Conservation (phyloP, 2,888 invertebrate genomes). For the Eudasyphora cyanicolor region DNA sequence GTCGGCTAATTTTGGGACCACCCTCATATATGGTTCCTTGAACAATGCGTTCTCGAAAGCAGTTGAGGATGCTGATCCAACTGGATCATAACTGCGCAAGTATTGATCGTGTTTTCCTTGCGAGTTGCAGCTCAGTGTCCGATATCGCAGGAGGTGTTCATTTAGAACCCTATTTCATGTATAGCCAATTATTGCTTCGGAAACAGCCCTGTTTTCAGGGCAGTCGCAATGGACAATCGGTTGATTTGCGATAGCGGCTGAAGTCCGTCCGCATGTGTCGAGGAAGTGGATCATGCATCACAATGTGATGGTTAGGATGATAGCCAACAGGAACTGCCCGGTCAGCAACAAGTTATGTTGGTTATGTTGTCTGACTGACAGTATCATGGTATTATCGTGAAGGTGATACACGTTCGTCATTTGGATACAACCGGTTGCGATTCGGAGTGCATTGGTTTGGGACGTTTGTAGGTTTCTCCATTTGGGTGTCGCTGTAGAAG, state of each 20-base stretch:
- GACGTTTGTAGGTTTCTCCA: background rate
- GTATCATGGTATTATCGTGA: too few relatives aligned
- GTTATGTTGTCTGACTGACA: too few relatives aligned
- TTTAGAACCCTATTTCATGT: background rate
- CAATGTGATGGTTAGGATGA: background rate
- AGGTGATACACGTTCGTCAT: too few relatives aligned
- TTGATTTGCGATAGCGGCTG: background rate
- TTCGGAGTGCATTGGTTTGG: background rate
- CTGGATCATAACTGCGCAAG: too few relatives aligned
- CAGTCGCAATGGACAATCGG: background rate
- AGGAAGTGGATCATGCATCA: background rate
- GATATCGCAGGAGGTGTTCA: background rate
- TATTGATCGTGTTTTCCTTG: too few relatives aligned
- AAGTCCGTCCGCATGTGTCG: background rate
- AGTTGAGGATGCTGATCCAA: too few relatives aligned
- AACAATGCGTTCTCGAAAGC: too few relatives aligned
- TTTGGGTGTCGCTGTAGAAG: background rate
- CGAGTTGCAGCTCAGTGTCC: conserved; percentile 13
- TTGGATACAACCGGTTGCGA: background rate
- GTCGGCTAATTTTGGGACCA: too few relatives aligned
- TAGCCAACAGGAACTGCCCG: too few relatives aligned
- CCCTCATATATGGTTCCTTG: too few relatives aligned
- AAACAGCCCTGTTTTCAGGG: background rate
- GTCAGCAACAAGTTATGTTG: too few relatives aligned
- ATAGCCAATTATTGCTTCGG: background rate